A percentile compares a stretch with the other conserved stretches of the same genome.
Conservation (phyloP, 1,140 invertebrate genomes). For the Papilio polytes region DNA sequence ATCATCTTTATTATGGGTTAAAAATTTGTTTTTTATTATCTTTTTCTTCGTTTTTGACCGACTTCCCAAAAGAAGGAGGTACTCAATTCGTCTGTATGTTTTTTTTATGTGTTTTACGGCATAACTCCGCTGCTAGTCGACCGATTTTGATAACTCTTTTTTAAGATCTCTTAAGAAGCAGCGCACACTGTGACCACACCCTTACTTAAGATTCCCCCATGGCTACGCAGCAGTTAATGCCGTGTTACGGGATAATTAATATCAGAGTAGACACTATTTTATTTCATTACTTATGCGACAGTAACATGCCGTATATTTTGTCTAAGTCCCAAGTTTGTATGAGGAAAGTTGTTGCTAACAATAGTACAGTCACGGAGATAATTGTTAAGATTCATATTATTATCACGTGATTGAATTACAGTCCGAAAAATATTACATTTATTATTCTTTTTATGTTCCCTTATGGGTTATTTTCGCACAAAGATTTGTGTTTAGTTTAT, state of each 20-base stretch:
- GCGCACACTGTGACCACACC: constrained; percentile 46
- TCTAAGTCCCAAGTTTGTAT: constrained; percentile 68
- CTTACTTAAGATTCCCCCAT: constrained; percentile 50
- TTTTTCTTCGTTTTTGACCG: background rate
- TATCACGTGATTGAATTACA: background rate
- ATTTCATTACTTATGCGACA: constrained; percentile 72
- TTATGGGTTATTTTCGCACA: background rate
- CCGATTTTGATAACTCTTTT: no score
- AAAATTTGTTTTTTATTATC: background rate
- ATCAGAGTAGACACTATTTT: constrained; percentile 72
- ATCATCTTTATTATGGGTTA: no score
- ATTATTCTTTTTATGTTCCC: no score
- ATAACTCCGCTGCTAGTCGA: no score
- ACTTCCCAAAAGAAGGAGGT: no score
- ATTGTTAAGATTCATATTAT: background rate
- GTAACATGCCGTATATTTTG: constrained; percentile 62
- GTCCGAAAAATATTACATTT: no score
- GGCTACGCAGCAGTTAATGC: constrained; percentile 54
- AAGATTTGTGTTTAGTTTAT: background rate
- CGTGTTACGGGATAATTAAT: constrained; percentile 77
- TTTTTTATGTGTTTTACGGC: no score
- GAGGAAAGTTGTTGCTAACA: constrained; percentile 45
- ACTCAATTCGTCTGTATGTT: no score
- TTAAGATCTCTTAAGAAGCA: background rate
- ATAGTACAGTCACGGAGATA: constrained; percentile 41